These are phyloP conservation scores for Acronicta psi DNA, from an alignment of 2,888 invertebrate genomes.

Conservation along the genomic window DNA sequence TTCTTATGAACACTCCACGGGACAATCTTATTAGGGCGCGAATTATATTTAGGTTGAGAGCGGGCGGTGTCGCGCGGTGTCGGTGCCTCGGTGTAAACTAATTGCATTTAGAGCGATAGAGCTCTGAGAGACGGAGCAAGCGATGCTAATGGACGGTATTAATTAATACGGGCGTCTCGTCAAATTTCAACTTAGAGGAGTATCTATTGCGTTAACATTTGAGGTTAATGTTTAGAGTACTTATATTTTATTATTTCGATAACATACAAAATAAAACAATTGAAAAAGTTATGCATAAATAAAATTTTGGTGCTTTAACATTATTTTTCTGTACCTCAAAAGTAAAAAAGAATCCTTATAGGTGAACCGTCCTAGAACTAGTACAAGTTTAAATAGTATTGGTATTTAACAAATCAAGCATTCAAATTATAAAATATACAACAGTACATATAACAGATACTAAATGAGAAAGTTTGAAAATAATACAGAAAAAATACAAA, in stretches of 20 bases:
- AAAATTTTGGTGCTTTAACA: too few relatives aligned
- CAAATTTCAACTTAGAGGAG: conserved; percentile 78
- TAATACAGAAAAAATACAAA: too few relatives aligned
- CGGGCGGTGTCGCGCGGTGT: conserved; percentile 75
- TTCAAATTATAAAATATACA: too few relatives aligned
- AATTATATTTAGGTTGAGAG: conserved; percentile 84
- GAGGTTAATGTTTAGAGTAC: conserved; percentile 55
- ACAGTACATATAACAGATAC: too few relatives aligned
- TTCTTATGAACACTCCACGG: conserved; percentile 79
- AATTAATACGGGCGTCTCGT: conserved; percentile 85
- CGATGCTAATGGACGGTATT: conserved; percentile 87
- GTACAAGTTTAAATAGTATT: too few relatives aligned
- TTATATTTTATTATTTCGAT: conserved; percentile 17
- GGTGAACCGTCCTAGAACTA: too few relatives aligned
- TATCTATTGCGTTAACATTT: conserved; percentile 71
- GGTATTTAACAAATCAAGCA: too few relatives aligned
- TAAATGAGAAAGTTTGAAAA: too few relatives aligned
- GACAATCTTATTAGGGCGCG: conserved; percentile 81
- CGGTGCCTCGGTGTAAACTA: conserved; percentile 76
- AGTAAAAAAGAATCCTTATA: too few relatives aligned
- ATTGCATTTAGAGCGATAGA: conserved; percentile 85
- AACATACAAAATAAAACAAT: conserved; percentile 1
- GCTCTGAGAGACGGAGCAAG: conserved; percentile 78
- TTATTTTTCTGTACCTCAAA: too few relatives aligned
- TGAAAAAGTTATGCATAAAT: too few relatives aligned